Evolutionary conservation across 2,888 invertebrate species (phyloP), one percentile per base, ranked within the genome.

Genomic region (Cephus nigrinus): DNA sequence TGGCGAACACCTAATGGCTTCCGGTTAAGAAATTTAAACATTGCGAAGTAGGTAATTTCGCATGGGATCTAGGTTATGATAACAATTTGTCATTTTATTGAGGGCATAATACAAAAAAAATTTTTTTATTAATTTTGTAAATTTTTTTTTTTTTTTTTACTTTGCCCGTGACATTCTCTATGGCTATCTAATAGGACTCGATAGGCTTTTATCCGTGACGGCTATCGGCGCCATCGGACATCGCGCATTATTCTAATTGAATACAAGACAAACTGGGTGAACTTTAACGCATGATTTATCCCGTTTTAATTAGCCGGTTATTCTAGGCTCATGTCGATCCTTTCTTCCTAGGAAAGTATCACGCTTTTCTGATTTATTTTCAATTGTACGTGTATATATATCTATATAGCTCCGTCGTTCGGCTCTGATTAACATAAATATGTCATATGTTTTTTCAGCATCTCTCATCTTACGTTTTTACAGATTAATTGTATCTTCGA

Each of bases 231-330:
- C 23, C 23, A 55, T 55, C 23, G 9, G 23, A 5, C 5, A 23
- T 55, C 5, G 55, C 23, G 55, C 55, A 55, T 55, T 55, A 55
- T 55, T 55, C 23, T 23, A 55, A 55, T 55, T 55, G 55, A 55
- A 55, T 55, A 1, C 55, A 23, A 23, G 55, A 23, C 33, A 36
- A 73, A 73, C 55, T 76, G 33, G 76, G 74, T 76, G 76, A 73
- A 76, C 69, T 76, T 76, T 69, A 76, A 76, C 76, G 76, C 73
- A 73, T 72, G 73, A 73, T 76, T 73, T 73, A 75, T n/a, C 69
- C 68, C 77, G 31, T 55, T 74, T 75, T 31, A 77, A 77, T 75
- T 75, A 36, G 73, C 69, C 74, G 74, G 34, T 34, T 30, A 77
- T 40, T 40, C 74, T 68, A 30, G 69, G 69, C 77, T 77, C n/a